phyloP scores from a whole-genome alignment of 2,113 vertebrate species.

The Gnathonemus echidnorhynchus region DNA sequence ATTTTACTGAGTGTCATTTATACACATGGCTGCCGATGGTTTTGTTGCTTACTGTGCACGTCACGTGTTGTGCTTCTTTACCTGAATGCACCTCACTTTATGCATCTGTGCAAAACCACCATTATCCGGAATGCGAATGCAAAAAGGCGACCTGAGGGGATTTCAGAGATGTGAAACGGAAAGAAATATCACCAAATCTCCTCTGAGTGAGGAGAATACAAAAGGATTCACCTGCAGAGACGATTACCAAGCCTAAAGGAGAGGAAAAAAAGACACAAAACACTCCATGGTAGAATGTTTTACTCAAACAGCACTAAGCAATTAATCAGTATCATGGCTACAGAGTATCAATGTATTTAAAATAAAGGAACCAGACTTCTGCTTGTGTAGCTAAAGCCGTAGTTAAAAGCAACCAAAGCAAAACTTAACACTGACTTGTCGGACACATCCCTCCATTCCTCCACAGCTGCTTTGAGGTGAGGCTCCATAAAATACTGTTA shows the following conservation, averaged over 20 bases:
- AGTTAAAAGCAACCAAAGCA: background rate
- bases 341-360: constrained; percentile 2
- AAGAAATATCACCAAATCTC: background rate
- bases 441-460: background rate
- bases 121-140: background rate
- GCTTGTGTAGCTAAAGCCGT: background rate
- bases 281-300: constrained; percentile 24
- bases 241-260: background rate
- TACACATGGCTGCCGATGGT: background rate
- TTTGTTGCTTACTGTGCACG: background rate
- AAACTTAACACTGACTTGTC: background rate
- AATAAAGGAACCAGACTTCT: constrained; percentile 12
- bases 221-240: background rate
- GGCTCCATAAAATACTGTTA: background rate
- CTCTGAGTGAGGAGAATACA: background rate
- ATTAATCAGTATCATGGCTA: constrained; percentile 11
- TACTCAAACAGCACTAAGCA: constrained; percentile 39
- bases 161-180: background rate
- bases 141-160: background rate
- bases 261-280: background rate
- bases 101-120: background rate
- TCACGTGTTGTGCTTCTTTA: background rate
- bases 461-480: background rate
- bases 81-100: background rate
- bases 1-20: background rate